Evolutionary conservation across 2,113 vertebrate genomes (phyloP).

Genomic region (Plectropomus leopardus): DNA sequence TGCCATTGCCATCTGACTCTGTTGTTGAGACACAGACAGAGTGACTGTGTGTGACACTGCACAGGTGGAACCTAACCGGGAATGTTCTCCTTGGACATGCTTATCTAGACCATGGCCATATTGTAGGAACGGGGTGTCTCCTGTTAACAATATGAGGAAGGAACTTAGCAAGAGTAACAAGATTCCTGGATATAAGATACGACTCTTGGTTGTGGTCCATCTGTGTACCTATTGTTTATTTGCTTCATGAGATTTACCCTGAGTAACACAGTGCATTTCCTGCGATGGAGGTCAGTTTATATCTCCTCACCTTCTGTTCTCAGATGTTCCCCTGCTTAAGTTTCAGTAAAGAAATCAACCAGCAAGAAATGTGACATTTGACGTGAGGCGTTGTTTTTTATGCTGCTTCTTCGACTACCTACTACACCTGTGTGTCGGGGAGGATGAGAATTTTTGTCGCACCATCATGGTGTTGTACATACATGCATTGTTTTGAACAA

Average conservation of each 20-base stretch:
- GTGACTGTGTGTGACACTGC: background rate
- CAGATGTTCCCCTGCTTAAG: background rate
- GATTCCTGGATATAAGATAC: background rate
- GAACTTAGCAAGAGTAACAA: constrained; percentile 32
- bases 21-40: background rate
- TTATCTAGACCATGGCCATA: background rate
- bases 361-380: background rate
- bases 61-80: background rate
- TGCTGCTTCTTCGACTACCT: background rate
- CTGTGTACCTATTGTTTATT: constrained; percentile 47
- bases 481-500: background rate
- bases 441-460: background rate
- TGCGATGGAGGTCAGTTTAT: background rate
- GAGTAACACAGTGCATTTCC: background rate
- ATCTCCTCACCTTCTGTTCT: background rate
- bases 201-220: background rate
- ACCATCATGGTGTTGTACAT: background rate
- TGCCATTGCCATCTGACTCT: constrained; percentile 9
- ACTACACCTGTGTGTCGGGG: background rate
- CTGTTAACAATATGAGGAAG: constrained; percentile 63
- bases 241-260: background rate
- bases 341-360: constrained; percentile 19
- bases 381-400: constrained; percentile 4
- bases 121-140: background rate
- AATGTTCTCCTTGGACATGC: background rate